Evolutionary conservation across 2,888 invertebrate species (phyloP), one percentile per base, ranked within the genome.

Genomic region (Ganaspis brasiliensis): DNA sequence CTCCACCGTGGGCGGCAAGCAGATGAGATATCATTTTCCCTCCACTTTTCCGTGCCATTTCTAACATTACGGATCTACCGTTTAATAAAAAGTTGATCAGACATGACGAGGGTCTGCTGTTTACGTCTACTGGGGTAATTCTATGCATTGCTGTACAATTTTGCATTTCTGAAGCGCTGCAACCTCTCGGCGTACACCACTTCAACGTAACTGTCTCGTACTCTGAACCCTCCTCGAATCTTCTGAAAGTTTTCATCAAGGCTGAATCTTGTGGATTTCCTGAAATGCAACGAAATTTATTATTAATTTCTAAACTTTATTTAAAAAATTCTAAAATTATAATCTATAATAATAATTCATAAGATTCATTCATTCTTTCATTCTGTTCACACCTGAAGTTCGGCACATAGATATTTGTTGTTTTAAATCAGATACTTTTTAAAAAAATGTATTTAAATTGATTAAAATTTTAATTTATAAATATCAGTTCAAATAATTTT

Each of bases 111-210:
- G 99, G 99, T 0, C 99, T 94, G 21, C 98, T 98, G 83, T 98
- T 99, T 0, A 99, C 98, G 92, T 99, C 98, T 0, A 98, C 97
- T 0, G 99, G 98, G 0, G 99, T 98, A 26, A 99, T 97, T 78
- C 98, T 93, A 92, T 96, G 96, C 91, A 98, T 96, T 0, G 96
- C 96, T 0, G 97, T 95, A 87, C 96, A 97, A 88, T 96, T 97
- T 92, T 94, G 97, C 92, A 94, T 94, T 92, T 95, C 98, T 86
- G 93, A 94, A 1, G 96, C 95, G 75, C 96, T 95, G 81, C 95
- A 95, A 0, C 96, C 96, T n/a, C 98, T 93, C 0, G 99, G 99
- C 0, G 99, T 98, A 92, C 98, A 98, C 99, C 99, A 99, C 82
- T 98, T 98, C 2, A 99, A 93, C 0, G 97, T 98, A 0, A 97